These are phyloP conservation scores for Andrena praecox DNA, from an alignment of 2,888 invertebrate genomes.

Conservation along the genomic window DNA sequence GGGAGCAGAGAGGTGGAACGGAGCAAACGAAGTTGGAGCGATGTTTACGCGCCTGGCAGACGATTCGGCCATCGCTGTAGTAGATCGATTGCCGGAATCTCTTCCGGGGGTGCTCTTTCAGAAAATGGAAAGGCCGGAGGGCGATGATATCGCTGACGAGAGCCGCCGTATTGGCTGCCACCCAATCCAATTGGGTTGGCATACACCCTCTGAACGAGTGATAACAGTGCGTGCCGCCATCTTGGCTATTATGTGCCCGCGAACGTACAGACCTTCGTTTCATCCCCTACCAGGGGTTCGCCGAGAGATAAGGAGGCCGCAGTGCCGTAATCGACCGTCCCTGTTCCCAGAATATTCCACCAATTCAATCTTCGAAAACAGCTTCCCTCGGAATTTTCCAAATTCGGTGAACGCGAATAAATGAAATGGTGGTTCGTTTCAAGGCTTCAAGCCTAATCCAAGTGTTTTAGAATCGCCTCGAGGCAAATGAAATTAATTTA, in stretches of 20 bases:
- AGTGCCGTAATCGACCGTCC: constrained; percentile 29
- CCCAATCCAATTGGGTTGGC: constrained; percentile 80
- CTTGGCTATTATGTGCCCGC: constrained; percentile 74
- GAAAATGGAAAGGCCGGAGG: constrained; percentile 60
- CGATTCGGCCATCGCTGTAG: constrained; percentile 39
- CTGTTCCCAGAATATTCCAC: neutral
- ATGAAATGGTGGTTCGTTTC: no score
- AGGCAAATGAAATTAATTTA: no score
- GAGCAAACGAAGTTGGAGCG: constrained; percentile 22
- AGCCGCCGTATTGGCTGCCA: constrained; percentile 82
- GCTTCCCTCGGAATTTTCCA: neutral
- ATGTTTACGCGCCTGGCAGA: constrained; percentile 44
- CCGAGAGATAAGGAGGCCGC: constrained; percentile 52
- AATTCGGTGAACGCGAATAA: no score
- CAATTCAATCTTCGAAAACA: constrained; percentile 5
- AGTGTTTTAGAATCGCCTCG: no score
- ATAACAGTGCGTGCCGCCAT: constrained; percentile 79
- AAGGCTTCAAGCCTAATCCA: no score
- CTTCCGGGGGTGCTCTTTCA: constrained; percentile 37
- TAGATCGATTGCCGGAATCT: constrained; percentile 45
- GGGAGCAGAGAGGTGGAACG: neutral
- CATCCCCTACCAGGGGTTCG: constrained; percentile 35
- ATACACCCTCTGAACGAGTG: constrained; percentile 70
- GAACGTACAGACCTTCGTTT: constrained; percentile 48
- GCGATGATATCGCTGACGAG: constrained; percentile 84